phyloP scores from a whole-genome alignment of 1,140 invertebrate species.

The Hydropsyche tenuis region DNA sequence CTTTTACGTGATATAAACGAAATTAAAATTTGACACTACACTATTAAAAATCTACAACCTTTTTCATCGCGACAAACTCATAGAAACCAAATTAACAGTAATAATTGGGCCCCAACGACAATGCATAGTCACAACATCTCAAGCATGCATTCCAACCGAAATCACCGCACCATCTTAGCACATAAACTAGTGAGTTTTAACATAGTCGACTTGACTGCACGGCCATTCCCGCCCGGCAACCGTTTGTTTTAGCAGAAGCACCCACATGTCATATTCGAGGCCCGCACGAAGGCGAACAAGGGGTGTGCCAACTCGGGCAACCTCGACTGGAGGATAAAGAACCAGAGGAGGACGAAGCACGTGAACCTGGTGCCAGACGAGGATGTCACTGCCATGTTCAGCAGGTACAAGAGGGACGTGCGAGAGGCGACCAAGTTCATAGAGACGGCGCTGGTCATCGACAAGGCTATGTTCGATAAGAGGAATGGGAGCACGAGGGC shows the following conservation, averaged over 20 bases:
- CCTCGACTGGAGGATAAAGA: conserved; percentile 74
- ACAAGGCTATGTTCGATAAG: conserved; percentile 93
- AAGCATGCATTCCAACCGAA: too few species aligned
- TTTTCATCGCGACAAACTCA: too few species aligned
- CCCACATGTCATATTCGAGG: conserved; percentile 95
- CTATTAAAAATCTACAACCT: too few species aligned
- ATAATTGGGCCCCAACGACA: too few species aligned
- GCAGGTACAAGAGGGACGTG: conserved; percentile 72
- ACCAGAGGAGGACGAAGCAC: conserved; percentile 70
- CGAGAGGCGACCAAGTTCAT: conserved; percentile 90
- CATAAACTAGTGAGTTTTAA: too few species aligned
- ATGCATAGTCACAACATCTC: too few species aligned
- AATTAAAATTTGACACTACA: too few species aligned
- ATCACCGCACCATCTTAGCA: too few species aligned
- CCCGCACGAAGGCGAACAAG: conserved; percentile 83
- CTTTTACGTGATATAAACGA: too few species aligned
- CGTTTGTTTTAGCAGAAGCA: conserved; percentile 87
- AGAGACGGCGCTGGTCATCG: conserved; percentile 89
- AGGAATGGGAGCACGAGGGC: conserved; percentile 87
- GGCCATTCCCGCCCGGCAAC: conserved; percentile 51
- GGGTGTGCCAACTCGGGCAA: conserved; percentile 84
- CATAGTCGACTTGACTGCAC: conserved; percentile 54
- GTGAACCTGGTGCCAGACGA: conserved; percentile 50
- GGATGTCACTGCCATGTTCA: conserved; percentile 49
- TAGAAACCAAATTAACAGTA: too few species aligned